Base-by-base conservation (phyloP, 1,140 invertebrate genomes). In the Drosophila novamexicana region DNA sequence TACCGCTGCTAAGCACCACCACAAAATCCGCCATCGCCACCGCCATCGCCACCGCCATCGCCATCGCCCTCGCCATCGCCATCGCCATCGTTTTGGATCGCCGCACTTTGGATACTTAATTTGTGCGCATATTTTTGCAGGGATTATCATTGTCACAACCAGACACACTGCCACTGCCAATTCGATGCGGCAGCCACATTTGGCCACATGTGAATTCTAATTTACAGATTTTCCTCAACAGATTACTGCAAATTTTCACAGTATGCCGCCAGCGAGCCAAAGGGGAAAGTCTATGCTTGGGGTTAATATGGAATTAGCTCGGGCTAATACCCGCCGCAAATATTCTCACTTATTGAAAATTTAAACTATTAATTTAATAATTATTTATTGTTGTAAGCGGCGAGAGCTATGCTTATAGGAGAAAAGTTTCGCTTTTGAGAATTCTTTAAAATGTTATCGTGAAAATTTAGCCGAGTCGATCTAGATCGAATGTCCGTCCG, bases 81-180 rank as follows among this genome's bases (percentile, higher is more conserved):
- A 4, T 32, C 18, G 49, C 29, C 18, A n/a, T 42, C 54, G 54
- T 29, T 32, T 47, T 44, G 50, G 36, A 64, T 58, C 54, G 44
- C 37, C 67, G 56, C 53, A 70, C 61, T 78, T 73, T 69, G 68
- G 65, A 79, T 81, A 82, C 75, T 82, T 89, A 89, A 89, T 89
- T 89, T 89, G 84, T 89, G 85, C 82, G 85, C 84, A 89, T 89
- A 81, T 89, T 84, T 88, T 81, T 86, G 56, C 61, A 76, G 79
- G 84, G 84, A 89, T 83, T 89, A 88, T 77, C 80, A 71, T 75
- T 83, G 83, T 89, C 79, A 79, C 77, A 77, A 34, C 67, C 39
- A 29, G 39, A 42, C 53, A 9, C 47, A 10, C 36, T 54, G 39
- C 36, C 37, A 34, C 39, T 73, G 56, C 63, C 69, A 49, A 88